These are phyloP conservation scores for Elanus axillaris DNA, from an alignment of 2,113 vertebrate genomes.

Conservation along the genomic window DNA sequence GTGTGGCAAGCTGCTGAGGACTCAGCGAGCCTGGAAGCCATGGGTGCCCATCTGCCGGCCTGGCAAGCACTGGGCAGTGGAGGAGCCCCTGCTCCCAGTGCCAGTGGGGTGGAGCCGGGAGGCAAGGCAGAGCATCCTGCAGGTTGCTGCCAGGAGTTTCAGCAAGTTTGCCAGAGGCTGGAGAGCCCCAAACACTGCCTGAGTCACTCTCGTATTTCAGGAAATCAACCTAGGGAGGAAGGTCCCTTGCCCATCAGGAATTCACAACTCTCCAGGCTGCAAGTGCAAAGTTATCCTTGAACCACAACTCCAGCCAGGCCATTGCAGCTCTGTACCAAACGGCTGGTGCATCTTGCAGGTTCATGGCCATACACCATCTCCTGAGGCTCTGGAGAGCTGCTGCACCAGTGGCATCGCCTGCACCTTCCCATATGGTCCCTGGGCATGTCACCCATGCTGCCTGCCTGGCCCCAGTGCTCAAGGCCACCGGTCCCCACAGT, in stretches of 20 bases:
- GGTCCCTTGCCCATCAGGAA: not conserved
- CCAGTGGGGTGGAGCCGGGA: not conserved
- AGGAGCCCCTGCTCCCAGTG: not conserved
- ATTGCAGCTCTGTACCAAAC: not conserved
- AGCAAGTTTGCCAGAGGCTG: not conserved
- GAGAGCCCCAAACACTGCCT: not conserved
- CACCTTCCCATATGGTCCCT: not conserved
- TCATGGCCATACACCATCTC: not conserved
- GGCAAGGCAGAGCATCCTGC: not conserved
- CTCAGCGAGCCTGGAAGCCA: not conserved
- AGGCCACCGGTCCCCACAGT: not conserved
- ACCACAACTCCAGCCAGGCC: not conserved
- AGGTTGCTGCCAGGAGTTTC: not conserved
- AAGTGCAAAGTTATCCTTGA: not conserved
- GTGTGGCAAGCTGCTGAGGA: slow-evolving; percentile 37
- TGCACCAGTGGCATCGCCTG: not conserved
- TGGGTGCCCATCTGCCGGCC: slow-evolving; percentile 27
- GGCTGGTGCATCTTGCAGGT: fast-evolving
- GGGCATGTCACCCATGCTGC: too few species aligned
- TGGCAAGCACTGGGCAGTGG: not conserved
- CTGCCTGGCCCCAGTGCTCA: not conserved
- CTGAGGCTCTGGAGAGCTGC: not conserved
- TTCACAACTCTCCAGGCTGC: not conserved
- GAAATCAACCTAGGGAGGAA: not conserved
- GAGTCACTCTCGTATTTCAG: not conserved